A percentile compares a stretch with the other conserved stretches of the same genome.
Evolutionary conservation across 92 coral and sea anemone genomes (phyloP).

Genomic region (Zoanthus sansibaricus): DNA sequence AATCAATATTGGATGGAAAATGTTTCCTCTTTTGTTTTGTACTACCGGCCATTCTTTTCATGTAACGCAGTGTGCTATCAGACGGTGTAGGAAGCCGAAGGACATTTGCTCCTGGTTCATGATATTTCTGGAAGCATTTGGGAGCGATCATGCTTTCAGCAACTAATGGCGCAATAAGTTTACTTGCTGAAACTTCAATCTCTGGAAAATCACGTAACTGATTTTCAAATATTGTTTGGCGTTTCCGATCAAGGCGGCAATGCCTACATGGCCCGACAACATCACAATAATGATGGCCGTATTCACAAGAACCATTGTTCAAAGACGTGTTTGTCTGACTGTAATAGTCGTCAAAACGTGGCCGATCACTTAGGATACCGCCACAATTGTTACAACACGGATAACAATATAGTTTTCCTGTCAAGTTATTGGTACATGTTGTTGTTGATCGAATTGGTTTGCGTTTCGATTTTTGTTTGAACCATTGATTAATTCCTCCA

Average conservation of each 20-base stretch:
- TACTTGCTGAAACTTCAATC: constrained; percentile 79
- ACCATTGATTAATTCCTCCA: constrained; percentile 88
- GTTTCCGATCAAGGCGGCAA: constrained; percentile 66
- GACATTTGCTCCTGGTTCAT: constrained; percentile 53
- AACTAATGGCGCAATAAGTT: constrained; percentile 80
- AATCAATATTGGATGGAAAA: constrained; percentile 46
- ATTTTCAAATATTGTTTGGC: constrained; percentile 72
- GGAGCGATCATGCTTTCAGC: constrained; percentile 67
- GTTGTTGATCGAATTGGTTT: constrained; percentile 36
- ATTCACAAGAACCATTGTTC: constrained; percentile 51
- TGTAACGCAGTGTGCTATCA: constrained; percentile 73
- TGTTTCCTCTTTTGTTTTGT: constrained; percentile 64
- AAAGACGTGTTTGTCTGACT: constrained; percentile 13
- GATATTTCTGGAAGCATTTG: neutral
- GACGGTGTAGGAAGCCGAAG: constrained; percentile 74
- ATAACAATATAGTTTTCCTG: constrained; percentile 36
- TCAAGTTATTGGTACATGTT: constrained; percentile 34
- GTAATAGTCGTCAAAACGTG: constrained; percentile 44
- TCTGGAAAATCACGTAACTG: constrained; percentile 83
- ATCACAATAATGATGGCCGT: constrained; percentile 80
- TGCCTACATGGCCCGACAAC: constrained; percentile 88
- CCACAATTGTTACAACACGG: constrained; percentile 74
- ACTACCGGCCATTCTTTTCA: constrained; percentile 85
- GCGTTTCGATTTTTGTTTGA: constrained; percentile 52
- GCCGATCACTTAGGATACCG: constrained; percentile 65